Evolutionary conservation across 2,797 vertebrate species (phyloP).

Genomic region (Luscinia luscinia): DNA sequence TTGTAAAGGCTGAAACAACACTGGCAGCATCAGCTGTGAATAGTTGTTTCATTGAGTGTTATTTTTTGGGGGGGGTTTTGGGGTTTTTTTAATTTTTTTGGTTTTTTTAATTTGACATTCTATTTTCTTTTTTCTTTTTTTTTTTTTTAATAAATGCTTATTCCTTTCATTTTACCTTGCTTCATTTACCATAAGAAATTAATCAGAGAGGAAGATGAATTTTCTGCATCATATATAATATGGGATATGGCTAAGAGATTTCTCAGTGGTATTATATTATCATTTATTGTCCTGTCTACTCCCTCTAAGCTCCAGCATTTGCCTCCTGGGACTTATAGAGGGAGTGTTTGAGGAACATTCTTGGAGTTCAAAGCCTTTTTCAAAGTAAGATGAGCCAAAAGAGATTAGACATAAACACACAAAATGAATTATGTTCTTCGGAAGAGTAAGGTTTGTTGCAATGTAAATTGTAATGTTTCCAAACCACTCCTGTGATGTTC

Average conservation of each 20-base stretch:
- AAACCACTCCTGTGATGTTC: background rate
- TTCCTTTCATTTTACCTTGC: background rate
- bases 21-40: background rate
- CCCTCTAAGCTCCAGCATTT: background rate
- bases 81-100: background rate
- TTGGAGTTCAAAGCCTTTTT: conserved; percentile 37
- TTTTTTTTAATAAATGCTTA: background rate
- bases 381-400: conserved; percentile 29
- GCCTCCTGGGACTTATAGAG: background rate
- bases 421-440: conserved; percentile 5
- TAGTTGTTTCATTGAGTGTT: background rate
- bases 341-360: conserved; percentile 10
- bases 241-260: background rate
- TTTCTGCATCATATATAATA: background rate
- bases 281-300: background rate
- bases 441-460: background rate
- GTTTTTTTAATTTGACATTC: background rate
- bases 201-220: background rate
- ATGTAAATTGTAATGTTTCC: background rate
- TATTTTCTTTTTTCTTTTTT: no score
- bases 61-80: no score
- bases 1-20: background rate
- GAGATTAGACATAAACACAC: background rate
- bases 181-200: background rate
- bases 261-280: background rate